These are phyloP conservation scores for Spodoptera exigua DNA, from an alignment of 2,888 invertebrate genomes.

Conservation along the genomic window DNA sequence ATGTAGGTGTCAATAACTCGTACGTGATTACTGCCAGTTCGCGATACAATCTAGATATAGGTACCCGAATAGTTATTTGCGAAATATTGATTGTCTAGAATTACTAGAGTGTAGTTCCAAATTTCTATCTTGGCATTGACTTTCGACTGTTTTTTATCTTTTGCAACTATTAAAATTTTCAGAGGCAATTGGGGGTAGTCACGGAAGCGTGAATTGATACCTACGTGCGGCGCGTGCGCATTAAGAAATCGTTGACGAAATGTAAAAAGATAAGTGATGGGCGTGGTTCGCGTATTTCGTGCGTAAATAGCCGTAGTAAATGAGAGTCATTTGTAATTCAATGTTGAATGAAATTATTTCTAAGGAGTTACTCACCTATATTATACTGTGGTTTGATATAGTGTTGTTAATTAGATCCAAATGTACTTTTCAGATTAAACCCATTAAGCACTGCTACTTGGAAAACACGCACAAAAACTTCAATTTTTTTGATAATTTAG, in stretches of 20 bases:
- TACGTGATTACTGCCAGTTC: conserved; percentile 34
- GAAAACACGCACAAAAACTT: too few species aligned
- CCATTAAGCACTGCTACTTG: too few species aligned
- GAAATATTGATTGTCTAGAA: conserved; percentile 75
- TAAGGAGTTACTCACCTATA: too few species aligned
- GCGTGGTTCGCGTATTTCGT: conserved; percentile 15
- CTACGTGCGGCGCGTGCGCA: conserved; percentile 62
- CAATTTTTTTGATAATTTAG: too few species aligned
- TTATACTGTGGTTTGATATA: too few species aligned
- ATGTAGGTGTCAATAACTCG: conserved; percentile 36
- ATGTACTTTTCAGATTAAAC: too few species aligned
- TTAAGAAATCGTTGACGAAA: conserved; percentile 61
- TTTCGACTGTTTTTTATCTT: conserved; percentile 65
- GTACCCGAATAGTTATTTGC: conserved; percentile 61
- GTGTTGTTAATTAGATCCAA: too few species aligned
- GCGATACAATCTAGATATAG: conserved; percentile 17
- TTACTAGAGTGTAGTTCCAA: conserved; percentile 73
- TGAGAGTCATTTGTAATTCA: neutral
- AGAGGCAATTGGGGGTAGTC: conserved; percentile 72
- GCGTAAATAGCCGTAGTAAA: conserved; percentile 14
- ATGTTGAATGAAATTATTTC: too few species aligned
- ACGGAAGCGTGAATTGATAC: conserved; percentile 79
- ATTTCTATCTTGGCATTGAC: conserved; percentile 82
- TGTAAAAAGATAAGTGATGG: conserved; percentile 40
- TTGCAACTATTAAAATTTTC: conserved; percentile 71